A percentile compares a stretch with the other conserved stretches of the same genome.
phyloP scores from a whole-genome alignment of 2,797 vertebrate genomes.

The Pygocentrus nattereri region DNA sequence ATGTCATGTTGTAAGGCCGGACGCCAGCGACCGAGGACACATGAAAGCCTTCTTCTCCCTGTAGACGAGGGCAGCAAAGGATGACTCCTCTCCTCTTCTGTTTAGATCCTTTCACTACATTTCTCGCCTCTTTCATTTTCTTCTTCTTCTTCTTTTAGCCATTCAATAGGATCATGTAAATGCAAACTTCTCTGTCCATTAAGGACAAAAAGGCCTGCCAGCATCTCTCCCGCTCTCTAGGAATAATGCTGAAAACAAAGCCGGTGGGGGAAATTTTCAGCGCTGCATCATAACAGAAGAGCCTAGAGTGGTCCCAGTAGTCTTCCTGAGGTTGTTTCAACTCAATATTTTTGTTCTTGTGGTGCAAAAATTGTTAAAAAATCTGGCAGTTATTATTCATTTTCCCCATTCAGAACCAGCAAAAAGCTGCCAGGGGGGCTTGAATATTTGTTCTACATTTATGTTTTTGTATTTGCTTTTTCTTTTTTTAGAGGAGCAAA shows the following conservation, averaged over 20 bases:
- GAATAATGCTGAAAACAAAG: slow-evolving; percentile 33
- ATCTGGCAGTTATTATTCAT: background rate
- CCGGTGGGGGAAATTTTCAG: slow-evolving; percentile 6
- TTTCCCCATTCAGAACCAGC: background rate
- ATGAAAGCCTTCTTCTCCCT: slow-evolving; percentile 50
- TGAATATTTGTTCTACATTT: background rate
- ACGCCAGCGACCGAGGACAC: slow-evolving; percentile 45
- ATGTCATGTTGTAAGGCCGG: slow-evolving; percentile 52
- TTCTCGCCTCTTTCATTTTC: background rate
- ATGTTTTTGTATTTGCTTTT: background rate
- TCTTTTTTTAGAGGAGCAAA: too few relatives aligned
- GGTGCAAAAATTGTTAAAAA: background rate
- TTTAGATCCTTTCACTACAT: slow-evolving; percentile 27
- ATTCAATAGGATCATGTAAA: slow-evolving; percentile 53
- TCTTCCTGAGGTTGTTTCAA: background rate
- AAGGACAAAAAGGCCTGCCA: slow-evolving; percentile 30
- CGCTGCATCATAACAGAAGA: slow-evolving; percentile 21
- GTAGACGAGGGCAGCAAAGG: slow-evolving; percentile 44
- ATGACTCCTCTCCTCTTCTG: slow-evolving; percentile 35
- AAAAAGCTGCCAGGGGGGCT: background rate
- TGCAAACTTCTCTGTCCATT: slow-evolving; percentile 53
- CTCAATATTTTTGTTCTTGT: background rate
- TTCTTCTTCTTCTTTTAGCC: slow-evolving; percentile 13
- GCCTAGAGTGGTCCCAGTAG: background rate
- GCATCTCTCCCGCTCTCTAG: background rate